These are phyloP conservation scores for Pachypanchax playfairii DNA, from an alignment of 2,113 vertebrate genomes.

Conservation along the genomic window DNA sequence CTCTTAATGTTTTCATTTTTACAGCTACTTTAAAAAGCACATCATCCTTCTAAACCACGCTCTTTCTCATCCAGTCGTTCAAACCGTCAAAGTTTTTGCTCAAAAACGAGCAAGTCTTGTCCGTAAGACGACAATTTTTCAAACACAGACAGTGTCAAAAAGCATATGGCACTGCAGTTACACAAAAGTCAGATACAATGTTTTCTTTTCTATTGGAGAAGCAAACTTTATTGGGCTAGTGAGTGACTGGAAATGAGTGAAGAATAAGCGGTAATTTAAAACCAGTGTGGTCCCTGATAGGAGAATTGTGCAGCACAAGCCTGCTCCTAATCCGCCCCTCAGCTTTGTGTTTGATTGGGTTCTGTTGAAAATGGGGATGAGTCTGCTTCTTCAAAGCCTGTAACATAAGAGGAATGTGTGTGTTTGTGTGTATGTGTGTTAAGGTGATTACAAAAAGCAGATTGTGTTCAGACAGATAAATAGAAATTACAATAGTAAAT, in stretches of 20 bases:
- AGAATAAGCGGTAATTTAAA: slow-evolving; percentile 69
- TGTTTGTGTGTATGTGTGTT: slow-evolving; percentile 39
- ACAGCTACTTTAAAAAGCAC: slow-evolving; percentile 1
- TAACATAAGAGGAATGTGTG: slow-evolving; percentile 69
- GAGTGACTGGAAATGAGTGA: slow-evolving; percentile 72
- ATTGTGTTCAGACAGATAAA: slow-evolving; percentile 63
- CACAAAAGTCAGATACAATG: slow-evolving; percentile 51
- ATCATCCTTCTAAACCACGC: not conserved
- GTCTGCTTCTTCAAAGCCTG: slow-evolving; percentile 71
- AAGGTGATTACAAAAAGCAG: slow-evolving; percentile 62
- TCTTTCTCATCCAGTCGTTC: not conserved
- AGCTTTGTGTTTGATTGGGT: slow-evolving; percentile 76
- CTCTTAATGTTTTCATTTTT: slow-evolving; percentile 45
- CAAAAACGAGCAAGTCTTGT: slow-evolving; percentile 15
- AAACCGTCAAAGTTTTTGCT: not conserved
- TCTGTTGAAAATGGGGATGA: slow-evolving; percentile 80
- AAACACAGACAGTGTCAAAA: slow-evolving; percentile 31
- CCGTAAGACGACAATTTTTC: slow-evolving; percentile 27
- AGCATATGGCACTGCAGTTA: slow-evolving; percentile 20
- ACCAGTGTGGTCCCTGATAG: slow-evolving; percentile 75
- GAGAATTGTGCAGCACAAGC: slow-evolving; percentile 67
- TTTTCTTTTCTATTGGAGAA: slow-evolving; percentile 63
- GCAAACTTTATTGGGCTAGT: slow-evolving; percentile 68
- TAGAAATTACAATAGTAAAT: slow-evolving; percentile 53
- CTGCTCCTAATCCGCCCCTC: slow-evolving; percentile 66